A percentile compares a stretch with the other conserved stretches of the same genome.
Conservation (phyloP, 1,140 invertebrate species). For the Planococcus citri region DNA sequence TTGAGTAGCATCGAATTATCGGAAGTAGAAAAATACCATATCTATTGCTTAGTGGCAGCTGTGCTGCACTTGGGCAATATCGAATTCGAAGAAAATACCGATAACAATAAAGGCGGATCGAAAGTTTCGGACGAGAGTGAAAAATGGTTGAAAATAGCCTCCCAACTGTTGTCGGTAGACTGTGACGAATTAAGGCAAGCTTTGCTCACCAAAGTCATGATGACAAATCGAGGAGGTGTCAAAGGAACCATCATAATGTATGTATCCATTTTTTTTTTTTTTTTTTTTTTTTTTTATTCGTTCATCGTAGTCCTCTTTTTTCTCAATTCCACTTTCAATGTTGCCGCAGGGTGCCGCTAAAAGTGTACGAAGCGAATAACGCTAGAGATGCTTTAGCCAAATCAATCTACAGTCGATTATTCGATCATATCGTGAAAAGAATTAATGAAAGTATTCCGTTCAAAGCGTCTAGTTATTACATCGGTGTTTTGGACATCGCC, state of each 20-base stretch:
- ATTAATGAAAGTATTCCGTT: conserved; percentile 93
- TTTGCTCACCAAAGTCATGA: conserved; percentile 84
- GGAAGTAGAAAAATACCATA: conserved; percentile 54
- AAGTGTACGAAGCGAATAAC: conserved; percentile 82
- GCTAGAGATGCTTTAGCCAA: conserved; percentile 93
- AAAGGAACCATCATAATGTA: conserved; percentile 97
- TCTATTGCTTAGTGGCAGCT: conserved; percentile 78
- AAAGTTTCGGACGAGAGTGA: conserved; percentile 46
- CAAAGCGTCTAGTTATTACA: conserved; percentile 75
- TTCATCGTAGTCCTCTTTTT: too few relatives aligned
- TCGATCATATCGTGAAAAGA: conserved; percentile 84
- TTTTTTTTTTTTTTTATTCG: too few relatives aligned
- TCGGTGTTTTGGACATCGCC: conserved; percentile 94
- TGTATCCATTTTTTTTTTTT: conserved; percentile 31
- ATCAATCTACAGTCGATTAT: conserved; percentile 86
- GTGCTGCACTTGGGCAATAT: conserved; percentile 90
- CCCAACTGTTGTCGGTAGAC: conserved; percentile 69
- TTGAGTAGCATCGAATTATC: conserved; percentile 62
- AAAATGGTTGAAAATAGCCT: conserved; percentile 53
- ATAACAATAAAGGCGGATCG: conserved; percentile 78
- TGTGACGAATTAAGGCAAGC: conserved; percentile 69
- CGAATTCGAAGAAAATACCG: conserved; percentile 79
- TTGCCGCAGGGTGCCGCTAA: conserved; percentile 81
- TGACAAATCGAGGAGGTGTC: conserved; percentile 78
- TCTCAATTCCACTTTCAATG: too few relatives aligned